Evolutionary conservation across 2,888 invertebrate genomes (phyloP).

Genomic region (Tipula helvola): DNA sequence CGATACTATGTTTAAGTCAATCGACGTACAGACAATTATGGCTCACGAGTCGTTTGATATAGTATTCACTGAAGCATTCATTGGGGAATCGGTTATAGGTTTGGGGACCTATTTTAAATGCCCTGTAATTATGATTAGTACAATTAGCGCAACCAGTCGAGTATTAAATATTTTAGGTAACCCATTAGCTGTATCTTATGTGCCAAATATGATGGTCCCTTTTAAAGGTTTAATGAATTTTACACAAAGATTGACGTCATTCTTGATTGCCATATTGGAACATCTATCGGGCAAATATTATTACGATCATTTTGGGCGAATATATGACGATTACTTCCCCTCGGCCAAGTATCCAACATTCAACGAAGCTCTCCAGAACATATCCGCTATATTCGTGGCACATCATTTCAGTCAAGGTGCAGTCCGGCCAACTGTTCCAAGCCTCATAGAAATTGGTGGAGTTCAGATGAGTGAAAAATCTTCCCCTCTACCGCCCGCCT

Average conservation of each 20-base stretch:
- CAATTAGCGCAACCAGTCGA: not conserved
- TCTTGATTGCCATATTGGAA: not conserved
- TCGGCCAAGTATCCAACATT: slow-evolving; percentile 19
- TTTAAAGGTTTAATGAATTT: slow-evolving; percentile 8
- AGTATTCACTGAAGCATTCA: slow-evolving; percentile 4
- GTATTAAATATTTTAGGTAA: slow-evolving; percentile 35
- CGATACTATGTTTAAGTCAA: not conserved
- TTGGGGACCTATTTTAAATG: not conserved
- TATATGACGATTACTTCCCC: slow-evolving; percentile 30
- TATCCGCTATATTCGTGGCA: slow-evolving; percentile 29
- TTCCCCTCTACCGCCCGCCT: slow-evolving; percentile 23
- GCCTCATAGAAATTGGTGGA: slow-evolving; percentile 34
- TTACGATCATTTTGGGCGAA: slow-evolving; percentile 16
- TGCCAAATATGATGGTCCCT: slow-evolving; percentile 30
- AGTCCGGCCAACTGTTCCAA: slow-evolving; percentile 31
- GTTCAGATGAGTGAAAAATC: slow-evolving; percentile 29
- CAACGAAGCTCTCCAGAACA: slow-evolving; percentile 23
- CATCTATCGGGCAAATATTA: not conserved
- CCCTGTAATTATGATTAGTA: not conserved
- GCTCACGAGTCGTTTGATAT: slow-evolving; percentile 14
- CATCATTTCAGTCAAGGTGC: slow-evolving; percentile 29
- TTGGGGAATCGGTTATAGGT: slow-evolving; percentile 7
- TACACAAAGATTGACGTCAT: not conserved
- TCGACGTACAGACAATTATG: slow-evolving; percentile 11
- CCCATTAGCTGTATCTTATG: slow-evolving; percentile 36